Evolutionary conservation across 2,113 vertebrate species (phyloP).

Genomic region (Theristicus caerulescens): DNA sequence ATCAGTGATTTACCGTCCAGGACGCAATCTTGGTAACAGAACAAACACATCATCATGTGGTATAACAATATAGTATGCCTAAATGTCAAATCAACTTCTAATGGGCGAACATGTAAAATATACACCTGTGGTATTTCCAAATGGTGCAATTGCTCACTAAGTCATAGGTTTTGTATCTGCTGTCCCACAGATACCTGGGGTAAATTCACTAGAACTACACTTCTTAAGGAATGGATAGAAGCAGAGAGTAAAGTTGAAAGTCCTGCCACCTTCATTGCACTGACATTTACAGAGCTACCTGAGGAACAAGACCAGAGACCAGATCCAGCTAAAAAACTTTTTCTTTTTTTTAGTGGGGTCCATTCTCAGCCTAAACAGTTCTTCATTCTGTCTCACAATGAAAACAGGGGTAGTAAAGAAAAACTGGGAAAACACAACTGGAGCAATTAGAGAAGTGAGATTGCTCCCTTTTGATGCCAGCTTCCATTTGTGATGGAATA

Average conservation of each 20-base stretch:
- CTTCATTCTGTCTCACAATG: background rate
- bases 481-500: background rate
- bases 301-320: background rate
- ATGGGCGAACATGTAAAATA: background rate
- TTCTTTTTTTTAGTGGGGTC: too few species aligned
- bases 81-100: background rate
- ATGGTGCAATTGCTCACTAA: background rate
- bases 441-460: background rate
- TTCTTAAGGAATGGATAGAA: background rate
- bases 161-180: background rate
- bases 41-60: background rate
- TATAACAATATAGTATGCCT: background rate
- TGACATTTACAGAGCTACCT: background rate
- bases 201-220: background rate
- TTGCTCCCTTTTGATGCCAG: background rate
- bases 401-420: background rate
- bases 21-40: background rate
- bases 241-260: background rate
- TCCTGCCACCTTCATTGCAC: fast-evolving
- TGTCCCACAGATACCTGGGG: background rate
- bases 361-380: background rate
- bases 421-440: background rate
- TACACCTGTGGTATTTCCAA: background rate
- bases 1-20: background rate
- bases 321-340: background rate